Conservation (phyloP, 2,113 vertebrate genomes). For the Pseudorectes ferrugineus region DNA sequence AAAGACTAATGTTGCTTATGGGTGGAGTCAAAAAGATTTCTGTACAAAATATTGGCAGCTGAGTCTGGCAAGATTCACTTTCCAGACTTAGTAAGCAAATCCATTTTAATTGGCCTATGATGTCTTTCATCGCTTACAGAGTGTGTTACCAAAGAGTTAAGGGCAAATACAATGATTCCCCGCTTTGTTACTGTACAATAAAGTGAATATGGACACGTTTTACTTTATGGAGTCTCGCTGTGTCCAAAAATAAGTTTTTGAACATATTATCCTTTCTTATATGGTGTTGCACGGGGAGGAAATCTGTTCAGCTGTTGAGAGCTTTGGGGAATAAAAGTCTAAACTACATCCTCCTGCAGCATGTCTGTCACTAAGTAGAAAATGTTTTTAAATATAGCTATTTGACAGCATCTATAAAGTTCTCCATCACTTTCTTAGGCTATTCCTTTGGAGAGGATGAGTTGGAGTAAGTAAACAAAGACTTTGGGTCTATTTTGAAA, state of each 20-base stretch:
- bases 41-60: conserved; percentile 6
- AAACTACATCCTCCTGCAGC: neutral
- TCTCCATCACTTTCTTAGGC: neutral
- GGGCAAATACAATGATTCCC: neutral
- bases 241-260: neutral
- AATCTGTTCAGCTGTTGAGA: neutral
- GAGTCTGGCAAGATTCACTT: neutral
- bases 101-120: neutral
- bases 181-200: neutral
- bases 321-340: neutral
- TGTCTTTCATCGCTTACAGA: neutral
- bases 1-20: neutral
- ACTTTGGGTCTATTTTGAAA: neutral
- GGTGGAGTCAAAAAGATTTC: conserved; percentile 26
- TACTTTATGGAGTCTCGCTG: neutral
- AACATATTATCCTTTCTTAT: neutral
- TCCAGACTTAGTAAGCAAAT: neutral
- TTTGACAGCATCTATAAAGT: neutral
- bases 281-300: neutral
- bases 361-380: neutral
- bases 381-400: neutral
- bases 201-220: neutral
- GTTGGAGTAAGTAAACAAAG: neutral
- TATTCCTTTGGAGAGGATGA: neutral
- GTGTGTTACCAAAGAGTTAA: neutral